Evolutionary conservation across 2,888 invertebrate species (phyloP).

Genomic region (Watsonalla cultraria): DNA sequence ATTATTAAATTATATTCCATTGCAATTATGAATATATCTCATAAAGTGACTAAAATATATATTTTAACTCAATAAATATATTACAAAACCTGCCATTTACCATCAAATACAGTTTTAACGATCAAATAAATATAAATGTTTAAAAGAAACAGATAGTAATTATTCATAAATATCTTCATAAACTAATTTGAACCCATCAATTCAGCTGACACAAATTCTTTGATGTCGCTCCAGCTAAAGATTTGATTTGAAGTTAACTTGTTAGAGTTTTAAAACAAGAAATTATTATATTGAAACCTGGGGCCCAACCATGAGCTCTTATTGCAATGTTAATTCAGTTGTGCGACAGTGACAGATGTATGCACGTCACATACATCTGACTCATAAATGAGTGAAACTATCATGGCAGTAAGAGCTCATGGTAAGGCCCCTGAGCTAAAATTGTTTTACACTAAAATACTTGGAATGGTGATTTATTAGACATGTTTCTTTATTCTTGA

Average conservation of each 20-base stretch:
- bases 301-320: too few relatives aligned
- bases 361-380: too few relatives aligned
- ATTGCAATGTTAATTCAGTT: too few relatives aligned
- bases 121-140: not conserved
- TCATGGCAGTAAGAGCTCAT: too few relatives aligned
- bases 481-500: constrained; percentile 26
- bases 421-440: too few relatives aligned
- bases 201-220: constrained; percentile 40
- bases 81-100: not conserved
- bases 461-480: constrained; percentile 27
- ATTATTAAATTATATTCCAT: too few relatives aligned
- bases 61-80: too few relatives aligned
- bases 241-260: constrained; percentile 23
- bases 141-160: not conserved
- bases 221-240: constrained; percentile 39
- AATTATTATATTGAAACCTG: not conserved
- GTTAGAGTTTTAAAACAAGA: not conserved
- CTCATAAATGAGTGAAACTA: too few relatives aligned
- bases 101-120: not conserved
- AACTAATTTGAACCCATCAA: constrained; percentile 46
- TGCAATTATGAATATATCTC: too few relatives aligned
- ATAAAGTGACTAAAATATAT: too few relatives aligned
- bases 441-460: constrained; percentile 31
- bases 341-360: too few relatives aligned
- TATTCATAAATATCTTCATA: constrained; percentile 7